These are phyloP conservation scores for Siphamia tubifer DNA, from an alignment of 2,113 vertebrate species.

Conservation along the genomic window DNA sequence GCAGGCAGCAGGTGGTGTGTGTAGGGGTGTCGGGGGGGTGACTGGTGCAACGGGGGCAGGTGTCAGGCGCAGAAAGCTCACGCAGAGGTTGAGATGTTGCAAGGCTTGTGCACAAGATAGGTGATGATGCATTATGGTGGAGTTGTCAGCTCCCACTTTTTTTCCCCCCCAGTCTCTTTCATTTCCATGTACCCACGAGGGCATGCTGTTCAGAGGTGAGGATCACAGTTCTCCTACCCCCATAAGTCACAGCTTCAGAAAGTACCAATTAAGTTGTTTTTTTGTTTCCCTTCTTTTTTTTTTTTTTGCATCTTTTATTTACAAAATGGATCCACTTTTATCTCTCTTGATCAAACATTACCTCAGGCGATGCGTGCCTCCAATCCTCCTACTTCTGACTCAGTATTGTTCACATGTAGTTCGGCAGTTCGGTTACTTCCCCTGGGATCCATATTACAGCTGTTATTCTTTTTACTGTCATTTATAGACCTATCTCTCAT, in stretches of 20 bases:
- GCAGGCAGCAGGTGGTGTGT: slow-evolving; percentile 58
- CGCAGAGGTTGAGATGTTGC: slow-evolving; percentile 15
- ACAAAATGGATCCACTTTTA: not conserved
- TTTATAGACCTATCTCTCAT: slow-evolving; percentile 9
- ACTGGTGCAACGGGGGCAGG: slow-evolving; percentile 4
- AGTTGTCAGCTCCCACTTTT: slow-evolving; percentile 30
- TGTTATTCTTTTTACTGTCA: slow-evolving; percentile 7
- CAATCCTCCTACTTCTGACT: not conserved
- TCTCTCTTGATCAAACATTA: slow-evolving; percentile 6
- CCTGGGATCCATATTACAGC: not conserved
- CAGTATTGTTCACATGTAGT: not conserved
- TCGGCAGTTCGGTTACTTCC: not conserved
- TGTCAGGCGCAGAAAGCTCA: slow-evolving; percentile 18
- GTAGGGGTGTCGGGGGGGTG: slow-evolving; percentile 23
- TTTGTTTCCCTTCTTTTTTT: too few species aligned
- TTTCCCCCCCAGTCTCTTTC: slow-evolving; percentile 14
- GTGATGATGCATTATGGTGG: slow-evolving; percentile 20
- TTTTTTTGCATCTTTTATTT: too few species aligned
- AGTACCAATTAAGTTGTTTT: not conserved
- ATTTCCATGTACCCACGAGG: not conserved
- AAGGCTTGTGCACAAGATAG: slow-evolving; percentile 27
- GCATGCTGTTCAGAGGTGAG: not conserved
- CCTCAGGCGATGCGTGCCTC: not conserved
- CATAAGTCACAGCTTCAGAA: not conserved
- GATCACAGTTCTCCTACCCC: not conserved